phyloP scores from a whole-genome alignment of 2,113 vertebrate genomes.

The Noctilio leporinus region DNA sequence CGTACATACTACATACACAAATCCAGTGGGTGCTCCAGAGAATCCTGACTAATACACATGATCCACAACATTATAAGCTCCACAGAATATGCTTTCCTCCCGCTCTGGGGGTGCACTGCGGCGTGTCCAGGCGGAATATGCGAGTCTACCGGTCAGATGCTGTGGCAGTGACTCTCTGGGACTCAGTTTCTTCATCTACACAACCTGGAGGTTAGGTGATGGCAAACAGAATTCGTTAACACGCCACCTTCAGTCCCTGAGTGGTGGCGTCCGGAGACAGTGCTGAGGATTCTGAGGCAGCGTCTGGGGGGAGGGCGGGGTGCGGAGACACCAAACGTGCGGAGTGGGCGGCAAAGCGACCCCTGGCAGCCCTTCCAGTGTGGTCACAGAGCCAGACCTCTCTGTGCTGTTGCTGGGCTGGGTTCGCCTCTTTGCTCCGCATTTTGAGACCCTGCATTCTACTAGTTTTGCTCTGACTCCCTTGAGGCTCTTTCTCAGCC shows the following conservation, averaged over 20 bases:
- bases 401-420: accelerated
- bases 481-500: background rate
- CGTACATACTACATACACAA: background rate
- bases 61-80: background rate
- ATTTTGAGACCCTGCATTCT: background rate
- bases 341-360: accelerated
- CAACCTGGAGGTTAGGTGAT: background rate
- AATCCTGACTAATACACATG: background rate
- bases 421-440: background rate
- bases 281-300: background rate
- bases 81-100: too few species aligned
- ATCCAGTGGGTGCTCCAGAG: background rate
- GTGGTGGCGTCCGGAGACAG: background rate
- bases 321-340: accelerated
- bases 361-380: background rate
- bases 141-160: background rate
- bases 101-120: too few species aligned
- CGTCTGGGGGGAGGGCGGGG: accelerated
- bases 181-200: background rate
- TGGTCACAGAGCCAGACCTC: background rate
- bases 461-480: background rate
- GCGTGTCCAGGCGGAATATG: too few species aligned
- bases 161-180: background rate
- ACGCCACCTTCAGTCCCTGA: background rate
- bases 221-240: background rate